phyloP scores from a whole-genome alignment of 2,888 invertebrate genomes.

The Hirtodrosophila duncani region DNA sequence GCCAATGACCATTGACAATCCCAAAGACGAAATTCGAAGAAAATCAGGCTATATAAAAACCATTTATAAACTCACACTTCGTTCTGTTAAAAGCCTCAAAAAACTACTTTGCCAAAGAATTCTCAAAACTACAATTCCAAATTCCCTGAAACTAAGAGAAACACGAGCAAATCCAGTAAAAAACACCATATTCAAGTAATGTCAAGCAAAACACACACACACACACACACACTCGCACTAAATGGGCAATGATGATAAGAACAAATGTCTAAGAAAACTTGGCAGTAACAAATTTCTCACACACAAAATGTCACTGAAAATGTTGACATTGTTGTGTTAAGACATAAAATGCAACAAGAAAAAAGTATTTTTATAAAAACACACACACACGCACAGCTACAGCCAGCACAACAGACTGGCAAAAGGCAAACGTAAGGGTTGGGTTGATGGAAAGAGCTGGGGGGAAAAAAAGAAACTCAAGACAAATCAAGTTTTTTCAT shows the following conservation, averaged over 20 bases:
- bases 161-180: too few species aligned
- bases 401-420: conserved; percentile 6
- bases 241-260: conserved; percentile 16
- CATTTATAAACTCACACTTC: too few species aligned
- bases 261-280: background rate
- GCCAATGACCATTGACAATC: too few species aligned
- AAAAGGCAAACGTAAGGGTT: conserved; percentile 1
- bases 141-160: too few species aligned
- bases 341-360: conserved; percentile 22
- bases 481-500: conserved; percentile 64
- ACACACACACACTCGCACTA: too few species aligned
- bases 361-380: conserved; percentile 20
- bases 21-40: too few species aligned
- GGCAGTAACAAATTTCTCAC: conserved; percentile 5
- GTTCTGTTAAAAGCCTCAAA: too few species aligned
- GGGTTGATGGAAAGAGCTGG: background rate
- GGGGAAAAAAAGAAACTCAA: conserved; percentile 1
- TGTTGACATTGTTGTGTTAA: conserved; percentile 55
- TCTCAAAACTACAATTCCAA: too few species aligned
- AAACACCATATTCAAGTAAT: conserved; percentile 27
- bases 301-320: conserved; percentile 34
- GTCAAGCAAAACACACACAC: too few species aligned
- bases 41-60: too few species aligned
- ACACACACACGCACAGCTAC: conserved; percentile 14
- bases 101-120: too few species aligned